Evolutionary conservation across 2,888 invertebrate genomes (phyloP), one percentile per base, ranked within the genome.

Genomic region (Drosophila peninsularis): DNA sequence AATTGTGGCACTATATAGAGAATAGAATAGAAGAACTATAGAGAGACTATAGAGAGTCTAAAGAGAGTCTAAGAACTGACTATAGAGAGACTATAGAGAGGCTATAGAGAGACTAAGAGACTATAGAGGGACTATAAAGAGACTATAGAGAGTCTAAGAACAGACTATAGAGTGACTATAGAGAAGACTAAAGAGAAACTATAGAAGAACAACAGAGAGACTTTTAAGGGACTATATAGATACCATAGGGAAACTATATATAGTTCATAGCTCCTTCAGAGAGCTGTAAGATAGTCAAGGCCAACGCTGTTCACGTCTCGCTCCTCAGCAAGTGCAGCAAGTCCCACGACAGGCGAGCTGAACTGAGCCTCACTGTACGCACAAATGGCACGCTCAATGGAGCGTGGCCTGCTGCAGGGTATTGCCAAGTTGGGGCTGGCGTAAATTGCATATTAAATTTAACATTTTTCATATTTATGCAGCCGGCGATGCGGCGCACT

Each of bases 401-500:
- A 6, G 3, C 6, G 50, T 21, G 34, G 37, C 41, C 53, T 10
- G 0, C n/a, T 32, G n/a, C 2, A 56, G 55, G 13, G 55, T 44
- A 56, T 56, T 1, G 50, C 34, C 44, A 82, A 69, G 65, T 74
- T 74, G 73, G 53, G 63, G 68, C 75, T 72, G 85, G 78, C 82
- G 71, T 78, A 88, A 86, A 88, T 89, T 89, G 88, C 83, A 89
- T 89, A 90, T 88, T 89, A 88, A 88, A 87, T 90, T 89, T 87
- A 72, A 84, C 78, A 89, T 88, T 89, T 90, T 88, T 87, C 89
- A 87, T 83, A 86, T 90, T 86, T 85, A 88, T 84, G 89, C 88
- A 88, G 79, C 53, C 63, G 62, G 71, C 66, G 53, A 47, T 45
- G 61, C 70, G 57, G 50, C 62, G 60, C 62, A 73, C 69, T 84